Evolutionary conservation across 1,140 invertebrate species (phyloP), one percentile per base, ranked within the genome.

Genomic region (Trachymyrmex septentrionalis): DNA sequence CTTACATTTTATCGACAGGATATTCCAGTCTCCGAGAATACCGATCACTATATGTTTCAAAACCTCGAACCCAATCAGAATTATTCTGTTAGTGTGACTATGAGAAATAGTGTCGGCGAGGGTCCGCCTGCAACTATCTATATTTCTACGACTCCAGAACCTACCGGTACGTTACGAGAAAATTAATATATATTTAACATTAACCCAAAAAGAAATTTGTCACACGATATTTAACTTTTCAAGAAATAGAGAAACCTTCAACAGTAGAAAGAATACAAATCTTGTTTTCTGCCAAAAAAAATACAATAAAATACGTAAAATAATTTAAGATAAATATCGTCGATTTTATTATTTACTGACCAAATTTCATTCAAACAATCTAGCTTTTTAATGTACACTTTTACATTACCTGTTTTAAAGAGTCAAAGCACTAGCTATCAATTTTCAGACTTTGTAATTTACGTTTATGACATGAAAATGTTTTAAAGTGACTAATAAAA

Each of bases 81-180:
- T 85, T 99, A 99, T 93, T 96, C 96, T 9, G 95, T 99, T 2
- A 96, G 97, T 3, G 95, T 99, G 12, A 96, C 97, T 0, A 98
- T 98, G 96, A 96, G 97, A 89, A 99, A 99, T 93, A 95, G 96
- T 1, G 96, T 97, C 30, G 98, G 98, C 0, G 97, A 98, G 92
- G 98, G 98, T 24, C 98, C 98, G 0, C 93, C 96, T 2, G 96
- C 96, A 3, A 95, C 94, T 3, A 96, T 96, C 6, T 94, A 95
- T 53, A 96, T 98, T 14, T 96, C 96, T 4, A 98, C 98, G 2
- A 96, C 96, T 1, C 95, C 96, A 16, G 95, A 96, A 93, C 96
- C 96, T 57, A 96, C 96, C 93, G 96, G 97, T 97, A 96, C 93
- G 93, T 87, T 24, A 24, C 14, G 9, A n/a, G 9, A 21, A 86